Base-by-base conservation (phyloP, 2,888 invertebrate species). In the Acronicta aceris region DNA sequence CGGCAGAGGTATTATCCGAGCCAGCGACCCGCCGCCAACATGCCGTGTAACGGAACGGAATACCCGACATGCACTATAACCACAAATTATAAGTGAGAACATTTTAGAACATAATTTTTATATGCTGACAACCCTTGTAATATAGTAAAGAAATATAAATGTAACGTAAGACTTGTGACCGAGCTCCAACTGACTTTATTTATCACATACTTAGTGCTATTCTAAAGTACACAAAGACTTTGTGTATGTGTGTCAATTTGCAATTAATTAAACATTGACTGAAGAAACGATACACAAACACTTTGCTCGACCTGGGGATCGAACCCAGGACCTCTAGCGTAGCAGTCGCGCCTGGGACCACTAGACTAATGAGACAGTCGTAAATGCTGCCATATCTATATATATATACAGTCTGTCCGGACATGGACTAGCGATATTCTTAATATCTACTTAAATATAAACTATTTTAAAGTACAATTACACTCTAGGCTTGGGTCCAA, bases 1-100 rank as follows among this genome's bases (percentile, higher is more conserved):
- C 73, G 76, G 71, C 74, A 78, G 68, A 79, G 77, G 86, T 81
- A 90, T 89, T 90, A 90, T 83, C 82, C 83, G 83, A 88, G 81
- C 84, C 89, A 89, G 85, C 89, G 89, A 88, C 84, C 87, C 87
- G 85, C 85, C 86, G 85, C 87, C 89, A 85, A 83, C 89, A 80
- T 84, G 87, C 85, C 92, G 89, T 89, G 89, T 91, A 94, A 92
- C 94, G 94, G 94, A 92, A 92, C 93, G 90, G 84, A 91, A 87
- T 87, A 89, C 89, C 84, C 93, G 94, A 93, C 92, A 94, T 93
- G 94, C 93, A 90, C 89, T 88, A 83, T 93, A 91, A 93, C 86
- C 94, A 94, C 94, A 91, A 94, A 94, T 94, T 94, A 94, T 93
- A 91, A 93, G 93, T 93, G 94, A 93, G 92, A 94, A 93, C 90